phyloP scores from a whole-genome alignment of 2,888 invertebrate species.

The Philereme vetulata region DNA sequence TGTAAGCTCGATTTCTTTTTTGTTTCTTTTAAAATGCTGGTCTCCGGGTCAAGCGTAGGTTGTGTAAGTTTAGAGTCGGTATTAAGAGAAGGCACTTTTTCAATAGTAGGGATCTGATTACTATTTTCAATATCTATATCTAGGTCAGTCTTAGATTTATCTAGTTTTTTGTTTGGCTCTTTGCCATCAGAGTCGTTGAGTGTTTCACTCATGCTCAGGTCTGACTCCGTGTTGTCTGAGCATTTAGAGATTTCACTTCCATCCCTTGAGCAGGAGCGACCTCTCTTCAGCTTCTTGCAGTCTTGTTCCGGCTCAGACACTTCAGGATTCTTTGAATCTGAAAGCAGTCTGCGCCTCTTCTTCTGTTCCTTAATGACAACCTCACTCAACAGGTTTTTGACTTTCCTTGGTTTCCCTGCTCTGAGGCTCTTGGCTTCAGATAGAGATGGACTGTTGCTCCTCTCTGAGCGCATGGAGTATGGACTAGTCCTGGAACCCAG shows the following conservation, averaged over 20 bases:
- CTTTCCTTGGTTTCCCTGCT: constrained; percentile 87
- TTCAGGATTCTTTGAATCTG: constrained; percentile 79
- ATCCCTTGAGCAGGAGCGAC: constrained; percentile 79
- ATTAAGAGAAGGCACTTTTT: constrained; percentile 81
- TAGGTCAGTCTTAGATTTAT: constrained; percentile 83
- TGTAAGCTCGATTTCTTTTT: constrained; percentile 78
- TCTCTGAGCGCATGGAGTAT: constrained; percentile 85
- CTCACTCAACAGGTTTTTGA: constrained; percentile 82
- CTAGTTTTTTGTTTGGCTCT: constrained; percentile 80
- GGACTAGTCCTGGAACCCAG: constrained; percentile 80
- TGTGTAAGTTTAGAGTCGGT: constrained; percentile 73
- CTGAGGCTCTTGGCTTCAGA: constrained; percentile 83
- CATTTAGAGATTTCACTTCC: constrained; percentile 85
- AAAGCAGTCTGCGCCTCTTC: constrained; percentile 80
- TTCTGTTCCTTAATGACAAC: constrained; percentile 83
- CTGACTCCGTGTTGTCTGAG: constrained; percentile 85
- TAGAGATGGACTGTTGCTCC: constrained; percentile 78
- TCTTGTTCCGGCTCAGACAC: constrained; percentile 62
- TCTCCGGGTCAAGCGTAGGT: constrained; percentile 64
- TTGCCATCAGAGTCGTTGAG: constrained; percentile 70
- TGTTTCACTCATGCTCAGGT: constrained; percentile 84
- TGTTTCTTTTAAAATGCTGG: constrained; percentile 67
- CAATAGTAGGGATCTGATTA: constrained; percentile 81
- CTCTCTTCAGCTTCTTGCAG: constrained; percentile 72
- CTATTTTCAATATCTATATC: constrained; percentile 82